Conservation (phyloP, 2,113 vertebrate species). For the Podarcis cretensis region DNA sequence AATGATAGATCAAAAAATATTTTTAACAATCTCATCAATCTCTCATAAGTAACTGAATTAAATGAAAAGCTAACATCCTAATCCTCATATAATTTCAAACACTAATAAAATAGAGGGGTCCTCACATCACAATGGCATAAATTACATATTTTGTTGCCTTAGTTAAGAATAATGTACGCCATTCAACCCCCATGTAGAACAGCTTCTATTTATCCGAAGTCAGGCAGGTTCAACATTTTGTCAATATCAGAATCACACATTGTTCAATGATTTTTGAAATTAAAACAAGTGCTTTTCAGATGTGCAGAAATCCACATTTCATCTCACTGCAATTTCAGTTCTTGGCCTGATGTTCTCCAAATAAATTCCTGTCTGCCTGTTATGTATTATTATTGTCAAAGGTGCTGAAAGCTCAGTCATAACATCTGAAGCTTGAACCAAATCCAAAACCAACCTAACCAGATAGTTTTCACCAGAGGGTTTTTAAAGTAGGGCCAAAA, state of each 20-base stretch:
- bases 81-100: background rate
- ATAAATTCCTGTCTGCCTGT: slow-evolving; percentile 51
- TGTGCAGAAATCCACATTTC: slow-evolving; percentile 53
- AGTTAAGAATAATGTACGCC: background rate
- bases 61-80: background rate
- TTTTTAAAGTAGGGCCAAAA: slow-evolving; percentile 40
- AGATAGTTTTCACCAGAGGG: slow-evolving; percentile 56
- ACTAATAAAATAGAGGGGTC: background rate
- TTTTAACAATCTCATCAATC: background rate
- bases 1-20: background rate
- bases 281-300: slow-evolving; percentile 46
- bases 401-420: slow-evolving; percentile 64
- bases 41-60: background rate
- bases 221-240: background rate
- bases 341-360: slow-evolving; percentile 27
- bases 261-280: background rate
- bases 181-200: background rate
- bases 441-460: slow-evolving; percentile 58
- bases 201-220: background rate
- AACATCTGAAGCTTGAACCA: slow-evolving; percentile 59
- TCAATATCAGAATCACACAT: slow-evolving; percentile 3
- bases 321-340: slow-evolving; percentile 24
- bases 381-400: slow-evolving; percentile 65
- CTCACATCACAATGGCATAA: background rate
- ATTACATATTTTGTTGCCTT: background rate